phyloP scores from a whole-genome alignment of 2,797 vertebrate genomes.

The Gobionotothen gibberifrons region DNA sequence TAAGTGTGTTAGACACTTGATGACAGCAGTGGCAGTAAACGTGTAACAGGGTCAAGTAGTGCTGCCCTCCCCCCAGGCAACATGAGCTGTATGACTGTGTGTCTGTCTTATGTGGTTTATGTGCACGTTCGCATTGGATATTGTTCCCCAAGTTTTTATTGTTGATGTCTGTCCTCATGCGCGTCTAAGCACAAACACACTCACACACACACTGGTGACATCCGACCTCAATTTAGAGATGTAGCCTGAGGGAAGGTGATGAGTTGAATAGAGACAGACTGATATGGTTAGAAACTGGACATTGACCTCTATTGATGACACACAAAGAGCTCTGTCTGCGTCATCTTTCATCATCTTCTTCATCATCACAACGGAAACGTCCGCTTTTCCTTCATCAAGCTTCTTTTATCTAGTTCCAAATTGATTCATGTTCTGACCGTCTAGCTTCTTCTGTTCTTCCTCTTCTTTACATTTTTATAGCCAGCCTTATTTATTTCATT shows the following conservation, averaged over 20 bases:
- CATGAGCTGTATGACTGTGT: constrained; percentile 27
- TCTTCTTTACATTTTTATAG: constrained; percentile 18
- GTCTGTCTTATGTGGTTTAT: constrained; percentile 50
- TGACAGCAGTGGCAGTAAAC: constrained; percentile 71
- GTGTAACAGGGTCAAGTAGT: constrained; percentile 80
- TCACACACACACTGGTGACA: constrained; percentile 53
- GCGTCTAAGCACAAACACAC: constrained; percentile 19
- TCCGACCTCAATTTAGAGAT: constrained; percentile 72
- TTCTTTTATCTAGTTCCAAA: constrained; percentile 58
- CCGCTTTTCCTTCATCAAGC: constrained; percentile 39
- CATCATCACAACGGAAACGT: constrained; percentile 53
- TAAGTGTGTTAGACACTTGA: constrained; percentile 55
- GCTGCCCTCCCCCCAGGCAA: constrained; percentile 34
- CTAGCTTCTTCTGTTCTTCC: constrained; percentile 16
- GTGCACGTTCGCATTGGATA: constrained; percentile 34
- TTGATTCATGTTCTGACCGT: constrained; percentile 49
- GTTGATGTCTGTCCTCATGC: constrained; percentile 40
- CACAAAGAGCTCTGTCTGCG: constrained; percentile 64
- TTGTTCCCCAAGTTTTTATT: constrained; percentile 32
- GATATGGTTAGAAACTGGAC: constrained; percentile 61
- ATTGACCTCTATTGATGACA: constrained; percentile 69
- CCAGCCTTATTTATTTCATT: constrained; percentile 7
- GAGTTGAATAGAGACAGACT: constrained; percentile 53
- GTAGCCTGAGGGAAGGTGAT: constrained; percentile 73
- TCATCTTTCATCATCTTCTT: constrained; percentile 44